Conservation (phyloP, 2,888 invertebrate species). For the Nymphalis polychloros region DNA sequence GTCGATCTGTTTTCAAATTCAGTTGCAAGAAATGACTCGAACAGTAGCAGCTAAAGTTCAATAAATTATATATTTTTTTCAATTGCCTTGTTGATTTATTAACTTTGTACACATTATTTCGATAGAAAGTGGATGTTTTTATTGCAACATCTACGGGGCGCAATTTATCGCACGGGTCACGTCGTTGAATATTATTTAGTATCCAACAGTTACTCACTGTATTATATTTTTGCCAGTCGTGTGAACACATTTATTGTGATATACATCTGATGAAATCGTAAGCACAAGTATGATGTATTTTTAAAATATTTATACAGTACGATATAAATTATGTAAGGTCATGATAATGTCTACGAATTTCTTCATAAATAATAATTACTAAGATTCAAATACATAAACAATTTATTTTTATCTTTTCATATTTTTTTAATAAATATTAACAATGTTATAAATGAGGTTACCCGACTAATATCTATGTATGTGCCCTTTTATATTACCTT, state of each 20-base stretch:
- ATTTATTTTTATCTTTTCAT: no score
- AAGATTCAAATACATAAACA: no score
- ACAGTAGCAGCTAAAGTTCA: no score
- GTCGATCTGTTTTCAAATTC: no score
- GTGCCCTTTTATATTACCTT: conserved; percentile 3
- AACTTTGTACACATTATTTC: background rate
- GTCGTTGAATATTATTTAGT: background rate
- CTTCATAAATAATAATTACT: no score
- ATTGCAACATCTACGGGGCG: conserved; percentile 8
- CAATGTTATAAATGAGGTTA: conserved; percentile 16
- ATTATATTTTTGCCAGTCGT: no score
- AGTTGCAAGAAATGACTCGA: no score
- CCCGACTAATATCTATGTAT: conserved; percentile 2
- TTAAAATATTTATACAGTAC: no score
- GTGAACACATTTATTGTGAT: background rate
- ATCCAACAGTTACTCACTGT: background rate
- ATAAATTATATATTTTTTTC: no score
- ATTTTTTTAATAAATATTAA: background rate
- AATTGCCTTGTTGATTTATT: no score
- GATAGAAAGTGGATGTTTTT: background rate
- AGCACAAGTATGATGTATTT: background rate
- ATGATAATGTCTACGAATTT: no score
- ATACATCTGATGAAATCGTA: conserved; percentile 2
- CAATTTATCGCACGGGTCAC: conserved; percentile 26
- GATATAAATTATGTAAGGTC: no score